Conservation (phyloP, 92 coral and sea anemone genomes). For the Scolanthus callimorphus region DNA sequence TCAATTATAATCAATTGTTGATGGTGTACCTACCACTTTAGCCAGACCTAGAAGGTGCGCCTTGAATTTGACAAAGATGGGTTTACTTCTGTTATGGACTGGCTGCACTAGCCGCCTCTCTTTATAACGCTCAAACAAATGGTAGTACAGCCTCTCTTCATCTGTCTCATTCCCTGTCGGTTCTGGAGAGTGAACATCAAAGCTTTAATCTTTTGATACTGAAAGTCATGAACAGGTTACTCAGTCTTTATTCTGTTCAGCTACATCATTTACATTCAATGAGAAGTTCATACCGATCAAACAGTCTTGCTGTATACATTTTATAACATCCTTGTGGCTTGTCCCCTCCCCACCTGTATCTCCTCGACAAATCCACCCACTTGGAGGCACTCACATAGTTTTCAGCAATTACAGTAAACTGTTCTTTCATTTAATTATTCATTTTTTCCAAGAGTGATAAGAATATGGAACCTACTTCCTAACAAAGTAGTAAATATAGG, state of each 20-base stretch:
- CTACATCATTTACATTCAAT: too few species aligned
- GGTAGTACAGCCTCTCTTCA: slow-evolving; percentile 40
- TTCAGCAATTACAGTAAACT: background rate
- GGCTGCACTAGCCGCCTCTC: slow-evolving; percentile 51
- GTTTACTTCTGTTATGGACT: slow-evolving; percentile 31
- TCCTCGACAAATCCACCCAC: background rate
- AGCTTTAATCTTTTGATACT: too few species aligned
- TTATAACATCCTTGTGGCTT: background rate
- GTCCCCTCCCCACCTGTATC: background rate
- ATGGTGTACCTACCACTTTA: slow-evolving; percentile 58
- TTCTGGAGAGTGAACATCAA: slow-evolving; percentile 1
- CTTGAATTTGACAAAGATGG: slow-evolving; percentile 36
- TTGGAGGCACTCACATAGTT: background rate
- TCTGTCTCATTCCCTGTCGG: slow-evolving; percentile 31
- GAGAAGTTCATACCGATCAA: too few species aligned
- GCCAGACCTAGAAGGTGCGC: slow-evolving; percentile 68
- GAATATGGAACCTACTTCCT: background rate
- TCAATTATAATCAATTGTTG: too few species aligned
- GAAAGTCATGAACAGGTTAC: too few species aligned
- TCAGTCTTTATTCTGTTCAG: too few species aligned
- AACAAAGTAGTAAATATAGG: background rate
- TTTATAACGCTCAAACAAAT: slow-evolving; percentile 37
- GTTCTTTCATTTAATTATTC: background rate
- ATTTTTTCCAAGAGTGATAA: background rate
- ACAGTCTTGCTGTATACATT: background rate